Percentiles rank a stretch among this genome's conserved stretches.
These are phyloP conservation scores for Mesocentrotus franciscanus DNA, from an alignment of 53 echinoderm and acorn worm genomes.

Conservation along the genomic window DNA sequence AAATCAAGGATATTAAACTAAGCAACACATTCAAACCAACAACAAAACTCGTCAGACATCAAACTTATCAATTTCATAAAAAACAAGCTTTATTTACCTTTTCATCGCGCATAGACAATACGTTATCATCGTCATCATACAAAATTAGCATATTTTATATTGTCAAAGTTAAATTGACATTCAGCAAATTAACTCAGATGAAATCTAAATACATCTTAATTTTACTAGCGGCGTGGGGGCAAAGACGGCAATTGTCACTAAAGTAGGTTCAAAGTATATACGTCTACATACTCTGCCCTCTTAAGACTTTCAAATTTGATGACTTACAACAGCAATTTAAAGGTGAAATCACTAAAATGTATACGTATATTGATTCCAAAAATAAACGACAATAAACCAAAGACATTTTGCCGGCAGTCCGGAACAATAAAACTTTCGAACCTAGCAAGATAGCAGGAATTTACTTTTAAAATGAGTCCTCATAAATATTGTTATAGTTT, in stretches of 20 bases:
- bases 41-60: background rate
- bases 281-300: too few species aligned
- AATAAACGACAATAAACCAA: too few species aligned
- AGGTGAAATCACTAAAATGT: too few species aligned
- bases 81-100: background rate
- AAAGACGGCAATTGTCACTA: background rate
- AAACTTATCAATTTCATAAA: background rate
- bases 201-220: background rate
- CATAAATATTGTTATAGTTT: too few species aligned
- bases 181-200: background rate
- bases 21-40: background rate
- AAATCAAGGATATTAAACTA: background rate
- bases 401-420: too few species aligned
- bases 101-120: background rate
- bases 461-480: too few species aligned
- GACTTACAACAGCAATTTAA: too few species aligned
- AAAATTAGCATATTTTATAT: background rate
- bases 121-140: background rate
- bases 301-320: too few species aligned
- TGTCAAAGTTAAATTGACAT: background rate
- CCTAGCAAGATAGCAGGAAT: too few species aligned
- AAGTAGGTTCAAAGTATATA: too few species aligned
- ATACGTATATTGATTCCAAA: too few species aligned
- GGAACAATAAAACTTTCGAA: too few species aligned
- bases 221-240: background rate